Evolutionary conservation across 2,113 vertebrate species (phyloP).

Genomic region (Colossoma macropomum): DNA sequence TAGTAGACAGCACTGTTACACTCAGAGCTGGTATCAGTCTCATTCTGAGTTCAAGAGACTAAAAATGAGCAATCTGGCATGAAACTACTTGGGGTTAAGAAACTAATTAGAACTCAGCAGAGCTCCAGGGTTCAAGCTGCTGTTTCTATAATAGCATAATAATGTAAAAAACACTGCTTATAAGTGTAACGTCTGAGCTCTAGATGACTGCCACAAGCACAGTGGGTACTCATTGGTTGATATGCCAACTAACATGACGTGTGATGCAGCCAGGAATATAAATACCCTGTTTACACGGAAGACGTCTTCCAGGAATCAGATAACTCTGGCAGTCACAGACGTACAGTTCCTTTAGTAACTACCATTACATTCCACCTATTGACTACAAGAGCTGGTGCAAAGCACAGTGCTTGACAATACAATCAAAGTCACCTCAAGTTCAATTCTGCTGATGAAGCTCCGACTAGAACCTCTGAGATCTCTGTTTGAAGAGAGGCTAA

Average conservation of each 20-base stretch:
- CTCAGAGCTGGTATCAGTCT: not conserved
- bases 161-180: not conserved
- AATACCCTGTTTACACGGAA: not conserved
- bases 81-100: not conserved
- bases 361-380: too few species aligned
- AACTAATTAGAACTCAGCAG: constrained; percentile 6
- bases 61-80: not conserved
- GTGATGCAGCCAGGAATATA: not conserved
- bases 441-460: too few species aligned
- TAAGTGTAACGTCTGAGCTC: too few species aligned
- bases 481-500: too few species aligned
- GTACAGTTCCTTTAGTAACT: not conserved
- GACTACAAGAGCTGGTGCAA: too few species aligned
- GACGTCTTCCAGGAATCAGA: not conserved
- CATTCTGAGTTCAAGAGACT: not conserved
- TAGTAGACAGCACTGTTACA: too few species aligned
- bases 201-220: too few species aligned
- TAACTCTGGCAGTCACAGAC: not conserved
- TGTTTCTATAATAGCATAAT: not conserved
- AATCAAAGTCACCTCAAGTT: too few species aligned
- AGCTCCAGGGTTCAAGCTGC: not conserved
- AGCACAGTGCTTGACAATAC: too few species aligned
- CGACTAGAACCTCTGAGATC: too few species aligned
- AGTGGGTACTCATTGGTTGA: too few species aligned
- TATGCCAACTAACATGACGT: not conserved